phyloP scores from a whole-genome alignment of 2,888 invertebrate genomes.

The Papilio elwesi region DNA sequence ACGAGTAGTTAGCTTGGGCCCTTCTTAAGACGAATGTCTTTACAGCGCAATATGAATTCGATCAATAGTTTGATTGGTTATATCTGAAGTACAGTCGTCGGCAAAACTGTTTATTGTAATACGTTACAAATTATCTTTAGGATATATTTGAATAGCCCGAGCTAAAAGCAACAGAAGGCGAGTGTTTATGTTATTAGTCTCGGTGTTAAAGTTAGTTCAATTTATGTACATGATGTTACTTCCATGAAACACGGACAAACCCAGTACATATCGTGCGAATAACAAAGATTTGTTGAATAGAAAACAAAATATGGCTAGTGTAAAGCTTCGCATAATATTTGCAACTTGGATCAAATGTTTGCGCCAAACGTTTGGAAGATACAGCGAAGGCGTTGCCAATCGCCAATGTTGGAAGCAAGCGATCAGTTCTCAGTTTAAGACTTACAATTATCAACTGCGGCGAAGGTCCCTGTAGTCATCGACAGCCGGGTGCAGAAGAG shows the following conservation, averaged over 20 bases:
- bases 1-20: too few species aligned
- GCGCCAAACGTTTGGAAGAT: slow-evolving; percentile 2
- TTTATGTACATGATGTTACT: slow-evolving; percentile 1
- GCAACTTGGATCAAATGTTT: slow-evolving; percentile 17
- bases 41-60: too few species aligned
- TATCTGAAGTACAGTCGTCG: too few species aligned
- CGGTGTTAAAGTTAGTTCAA: not conserved
- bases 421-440: slow-evolving; percentile 44
- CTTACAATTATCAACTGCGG: slow-evolving; percentile 84
- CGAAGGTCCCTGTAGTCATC: slow-evolving; percentile 72
- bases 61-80: too few species aligned
- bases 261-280: not conserved
- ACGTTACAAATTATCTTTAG: too few species aligned
- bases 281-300: not conserved
- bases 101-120: too few species aligned
- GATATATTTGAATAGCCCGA: too few species aligned
- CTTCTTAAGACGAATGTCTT: too few species aligned
- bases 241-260: slow-evolving; percentile 1
- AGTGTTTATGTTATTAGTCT: slow-evolving; percentile 19
- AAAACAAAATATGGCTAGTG: slow-evolving; percentile 11
- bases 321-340: not conserved
- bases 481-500: slow-evolving; percentile 56
- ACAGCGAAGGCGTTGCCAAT: not conserved
- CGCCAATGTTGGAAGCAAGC: slow-evolving; percentile 22
- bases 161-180: not conserved